phyloP scores from a whole-genome alignment of 2,797 vertebrate species.

The Molossus alvarezi region DNA sequence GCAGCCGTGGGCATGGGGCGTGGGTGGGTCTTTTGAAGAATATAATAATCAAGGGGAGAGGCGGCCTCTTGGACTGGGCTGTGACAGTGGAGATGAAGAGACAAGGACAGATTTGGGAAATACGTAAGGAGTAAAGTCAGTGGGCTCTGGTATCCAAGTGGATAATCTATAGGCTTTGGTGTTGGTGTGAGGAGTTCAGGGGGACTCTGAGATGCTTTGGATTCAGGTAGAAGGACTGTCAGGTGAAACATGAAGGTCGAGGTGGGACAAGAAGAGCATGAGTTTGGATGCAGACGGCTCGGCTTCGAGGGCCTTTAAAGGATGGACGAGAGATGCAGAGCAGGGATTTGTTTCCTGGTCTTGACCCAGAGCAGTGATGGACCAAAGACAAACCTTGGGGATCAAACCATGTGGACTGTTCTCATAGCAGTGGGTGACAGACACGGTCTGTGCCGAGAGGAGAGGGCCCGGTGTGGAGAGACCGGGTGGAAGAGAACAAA shows the following conservation, averaged over 20 bases:
- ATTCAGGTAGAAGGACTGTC: not conserved
- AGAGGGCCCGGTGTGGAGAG: not conserved
- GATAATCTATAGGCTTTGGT: not conserved
- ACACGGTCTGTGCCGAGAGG: not conserved
- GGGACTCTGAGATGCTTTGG: not conserved
- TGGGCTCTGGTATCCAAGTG: too few relatives aligned
- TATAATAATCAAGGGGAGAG: not conserved
- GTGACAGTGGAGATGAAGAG: not conserved
- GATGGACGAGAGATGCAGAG: not conserved
- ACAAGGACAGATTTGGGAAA: not conserved
- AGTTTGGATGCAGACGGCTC: not conserved
- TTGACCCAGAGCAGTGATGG: not conserved
- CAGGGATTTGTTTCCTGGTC: too few relatives aligned
- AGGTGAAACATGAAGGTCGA: too few relatives aligned
- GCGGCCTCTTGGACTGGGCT: not conserved
- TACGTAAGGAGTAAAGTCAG: not conserved
- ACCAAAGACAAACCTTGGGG: not conserved
- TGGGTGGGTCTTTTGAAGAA: not conserved
- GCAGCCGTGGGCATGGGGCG: too few relatives aligned
- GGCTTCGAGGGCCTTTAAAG: not conserved
- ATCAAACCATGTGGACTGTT: not conserved
- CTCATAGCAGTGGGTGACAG: not conserved
- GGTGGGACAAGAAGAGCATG: not conserved
- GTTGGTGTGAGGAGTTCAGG: not conserved
- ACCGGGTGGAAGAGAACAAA: not conserved